Conservation (phyloP, 2,797 vertebrate genomes). For the Toxotes lorentzi region DNA sequence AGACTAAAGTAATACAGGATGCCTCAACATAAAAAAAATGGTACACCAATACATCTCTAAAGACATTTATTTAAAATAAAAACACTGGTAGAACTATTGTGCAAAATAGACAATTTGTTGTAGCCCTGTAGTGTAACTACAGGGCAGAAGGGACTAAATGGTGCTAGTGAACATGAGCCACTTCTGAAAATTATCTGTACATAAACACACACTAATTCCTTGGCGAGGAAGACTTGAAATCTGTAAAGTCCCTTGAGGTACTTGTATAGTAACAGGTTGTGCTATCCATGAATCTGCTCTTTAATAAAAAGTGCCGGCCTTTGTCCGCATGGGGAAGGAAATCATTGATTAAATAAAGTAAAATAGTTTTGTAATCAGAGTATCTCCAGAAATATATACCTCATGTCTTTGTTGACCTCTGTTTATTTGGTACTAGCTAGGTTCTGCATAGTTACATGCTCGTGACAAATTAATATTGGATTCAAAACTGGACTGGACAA, state of each 20-base stretch:
- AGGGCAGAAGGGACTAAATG: no score
- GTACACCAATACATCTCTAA: neutral
- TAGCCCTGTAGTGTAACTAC: no score
- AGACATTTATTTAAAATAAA: no score
- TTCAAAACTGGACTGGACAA: slow-evolving; percentile 22
- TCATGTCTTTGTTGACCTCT: neutral
- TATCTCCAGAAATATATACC: neutral
- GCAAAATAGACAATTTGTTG: no score
- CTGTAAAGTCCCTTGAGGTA: neutral
- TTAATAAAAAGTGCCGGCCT: neutral
- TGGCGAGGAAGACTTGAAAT: neutral
- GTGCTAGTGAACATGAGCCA: neutral
- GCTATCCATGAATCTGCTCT: neutral
- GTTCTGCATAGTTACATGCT: slow-evolving; percentile 7
- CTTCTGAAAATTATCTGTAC: neutral
- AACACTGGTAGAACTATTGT: no score
- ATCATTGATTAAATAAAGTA: neutral
- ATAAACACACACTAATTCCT: neutral
- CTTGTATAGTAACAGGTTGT: neutral
- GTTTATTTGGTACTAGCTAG: neutral
- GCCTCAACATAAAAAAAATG: neutral
- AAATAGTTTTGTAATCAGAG: neutral
- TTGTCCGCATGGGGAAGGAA: neutral
- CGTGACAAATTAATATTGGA: slow-evolving; percentile 28
- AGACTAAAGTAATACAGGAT: neutral